Evolutionary conservation across 2,888 invertebrate genomes (phyloP), one percentile per base, ranked within the genome.

Genomic region (Diaperis boleti): DNA sequence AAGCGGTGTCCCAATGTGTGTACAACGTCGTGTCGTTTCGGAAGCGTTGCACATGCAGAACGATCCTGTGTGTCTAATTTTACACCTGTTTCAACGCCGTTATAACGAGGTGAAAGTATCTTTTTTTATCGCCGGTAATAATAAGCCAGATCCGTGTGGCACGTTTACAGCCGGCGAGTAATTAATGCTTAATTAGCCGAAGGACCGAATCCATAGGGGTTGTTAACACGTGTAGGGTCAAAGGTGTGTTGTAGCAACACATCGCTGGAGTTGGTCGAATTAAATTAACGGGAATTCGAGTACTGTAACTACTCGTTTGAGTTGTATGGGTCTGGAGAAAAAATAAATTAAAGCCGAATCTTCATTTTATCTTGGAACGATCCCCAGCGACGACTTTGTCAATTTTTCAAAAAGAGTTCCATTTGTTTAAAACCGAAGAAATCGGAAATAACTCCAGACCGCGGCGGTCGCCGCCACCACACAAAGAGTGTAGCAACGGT

Each of bases 141-240:
- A 55, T 33, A 29, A 33, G 42, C 13, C 13, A 31, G 42, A 44
- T 44, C 37, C 33, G 33, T 55, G 44, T 55, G 44, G 42, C 20
- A 31, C 42, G 18, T 42, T 42, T 33, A 47, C 68, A 68, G 64
- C 68, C 66, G 68, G 57, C 60, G 45, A 66, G 59, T 66, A 68
- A 68, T 68, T 66, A 63, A 59, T 22, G 59, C 65, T 64, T 68
- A 59, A 68, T 68, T 68, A 66, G 45, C 4, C 56, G 62, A 54
- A 39, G 41, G 41, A 29, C 54, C 29, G 22, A 13, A 3, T 15
- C 31, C 17, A 6, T 31, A n/a, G 33, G 33, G 15, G 47, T 14
- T 20, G n/a, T n/a, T 15, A 15, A 14, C 14, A 15, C 39, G 15
- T 14, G 8, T 3, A 14, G 15, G 13, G 14, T n/a, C n/a, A 26